A percentile compares a stretch with the other conserved stretches of the same genome.
These are phyloP conservation scores for Caenorhabditis sp. DNA, from an alignment of 2,888 invertebrate species.

Conservation along the genomic window DNA sequence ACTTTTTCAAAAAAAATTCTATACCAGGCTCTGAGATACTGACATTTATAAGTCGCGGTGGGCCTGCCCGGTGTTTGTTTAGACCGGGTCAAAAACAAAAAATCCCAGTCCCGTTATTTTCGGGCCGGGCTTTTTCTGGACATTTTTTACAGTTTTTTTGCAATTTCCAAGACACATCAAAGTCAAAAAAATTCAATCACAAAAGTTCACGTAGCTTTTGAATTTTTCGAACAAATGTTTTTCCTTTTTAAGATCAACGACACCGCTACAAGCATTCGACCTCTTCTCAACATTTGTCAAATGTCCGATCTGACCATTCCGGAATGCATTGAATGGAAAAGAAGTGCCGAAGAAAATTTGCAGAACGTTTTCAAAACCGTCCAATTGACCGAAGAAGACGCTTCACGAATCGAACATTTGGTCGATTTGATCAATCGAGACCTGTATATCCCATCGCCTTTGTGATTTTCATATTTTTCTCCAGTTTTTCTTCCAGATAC, in stretches of 20 bases:
- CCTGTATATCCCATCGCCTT: constrained; percentile 7
- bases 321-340: constrained; percentile 51
- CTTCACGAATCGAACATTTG: constrained; percentile 20
- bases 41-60: no score
- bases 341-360: constrained; percentile 26
- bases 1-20: no score
- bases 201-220: no score
- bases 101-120: no score
- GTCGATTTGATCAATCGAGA: constrained; percentile 33
- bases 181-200: no score
- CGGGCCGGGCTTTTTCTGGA: no score
- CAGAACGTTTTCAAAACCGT: constrained; percentile 25
- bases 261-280: constrained; percentile 31
- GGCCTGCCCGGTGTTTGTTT: no score
- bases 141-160: no score
- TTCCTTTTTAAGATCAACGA: constrained; percentile 41
- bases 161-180: no score
- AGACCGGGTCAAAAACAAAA: no score
- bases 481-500: constrained; percentile 1
- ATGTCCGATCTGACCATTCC: constrained; percentile 46
- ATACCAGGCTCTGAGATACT: no score
- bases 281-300: constrained; percentile 41
- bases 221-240: no score
- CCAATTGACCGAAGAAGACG: constrained; percentile 24
- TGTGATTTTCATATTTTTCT: background rate